Evolutionary conservation across 2,113 vertebrate species (phyloP), one percentile per base, ranked within the genome.

Genomic region (Ctenomys sociabilis): DNA sequence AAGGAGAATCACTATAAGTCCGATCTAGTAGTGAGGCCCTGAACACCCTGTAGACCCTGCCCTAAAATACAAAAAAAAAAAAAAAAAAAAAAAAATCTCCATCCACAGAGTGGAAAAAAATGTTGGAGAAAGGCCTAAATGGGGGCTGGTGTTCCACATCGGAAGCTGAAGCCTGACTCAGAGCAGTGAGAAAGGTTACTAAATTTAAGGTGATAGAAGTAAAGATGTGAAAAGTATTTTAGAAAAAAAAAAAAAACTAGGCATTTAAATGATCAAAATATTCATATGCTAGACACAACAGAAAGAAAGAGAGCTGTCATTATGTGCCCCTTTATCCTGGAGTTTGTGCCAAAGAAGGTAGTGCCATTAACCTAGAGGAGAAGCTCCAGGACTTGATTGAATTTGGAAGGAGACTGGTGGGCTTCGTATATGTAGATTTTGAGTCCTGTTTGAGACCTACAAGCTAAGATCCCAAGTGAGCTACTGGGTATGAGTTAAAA

Each of bases 31-130:
- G 49, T 49, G 49, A 49, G 49, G 12, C 6, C 12, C 9, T 49
- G 49, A 49, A 49, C 49, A 49, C 49, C 1, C 49, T 49, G 49
- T 49, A 49, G 49, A 49, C 49, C 49, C 49, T 49, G 49, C 49
- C 49, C 49, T 49, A 49, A 49, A 10, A 49, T 49, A 49, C 49
- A 49, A 49, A 49, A 49, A 7, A 49, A 49, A 49, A n/a, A 11
- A 49, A 49, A 49, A 10, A 49, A 49, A 49, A 49, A 49, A 49
- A 7, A 49, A 64, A 40, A 13, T n/a, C 2, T 83, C 12, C 54
- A 63, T 61, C 63, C 61, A 68, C 4, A 57, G n/a, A 95, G 40
- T 90, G 70, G 57, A 95, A 87, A 94, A 94, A 40, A n/a, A 45
- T 49, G 17, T 24, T 91, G 83, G 72, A 81, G 52, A 93, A 52